These are phyloP conservation scores for Neofelis nebulosa DNA, from an alignment of 2,113 vertebrate genomes.

Conservation along the genomic window DNA sequence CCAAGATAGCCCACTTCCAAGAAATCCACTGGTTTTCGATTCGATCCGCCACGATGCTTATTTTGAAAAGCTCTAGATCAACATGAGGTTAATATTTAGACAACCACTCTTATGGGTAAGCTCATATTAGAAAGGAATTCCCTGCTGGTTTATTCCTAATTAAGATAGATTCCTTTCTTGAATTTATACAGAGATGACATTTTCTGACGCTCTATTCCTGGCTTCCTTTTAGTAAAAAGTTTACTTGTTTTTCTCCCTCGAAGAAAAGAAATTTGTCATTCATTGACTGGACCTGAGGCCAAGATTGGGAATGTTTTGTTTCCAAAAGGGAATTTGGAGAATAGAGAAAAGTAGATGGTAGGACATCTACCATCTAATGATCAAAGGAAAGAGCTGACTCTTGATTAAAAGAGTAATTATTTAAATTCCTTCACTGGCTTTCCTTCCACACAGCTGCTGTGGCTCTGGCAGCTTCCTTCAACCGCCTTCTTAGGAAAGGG, in stretches of 20 bases:
- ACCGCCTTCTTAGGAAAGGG: not conserved
- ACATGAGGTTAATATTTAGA: not conserved
- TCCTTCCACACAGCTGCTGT: not conserved
- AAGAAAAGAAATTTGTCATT: not conserved
- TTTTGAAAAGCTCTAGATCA: constrained; percentile 15
- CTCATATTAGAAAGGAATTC: not conserved
- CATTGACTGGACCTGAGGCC: not conserved
- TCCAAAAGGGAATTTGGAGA: constrained; percentile 12
- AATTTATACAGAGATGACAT: not conserved
- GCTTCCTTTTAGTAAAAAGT: not conserved
- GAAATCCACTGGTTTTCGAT: not conserved
- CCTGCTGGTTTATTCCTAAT: not conserved
- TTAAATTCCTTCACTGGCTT: not conserved
- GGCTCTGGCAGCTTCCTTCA: not conserved
- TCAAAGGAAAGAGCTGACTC: not conserved
- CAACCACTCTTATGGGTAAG: not conserved
- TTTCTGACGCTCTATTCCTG: not conserved
- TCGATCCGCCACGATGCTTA: not conserved
- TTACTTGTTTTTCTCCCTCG: not conserved
- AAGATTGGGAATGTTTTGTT: constrained; percentile 7
- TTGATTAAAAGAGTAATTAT: not conserved
- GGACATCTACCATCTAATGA: not conserved
- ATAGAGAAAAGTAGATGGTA: not conserved
- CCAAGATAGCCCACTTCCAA: not conserved
- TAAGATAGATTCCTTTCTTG: not conserved